Evolutionary conservation across 2,888 invertebrate species (phyloP), one percentile per base, ranked within the genome.

Genomic region (Euphydryas editha): DNA sequence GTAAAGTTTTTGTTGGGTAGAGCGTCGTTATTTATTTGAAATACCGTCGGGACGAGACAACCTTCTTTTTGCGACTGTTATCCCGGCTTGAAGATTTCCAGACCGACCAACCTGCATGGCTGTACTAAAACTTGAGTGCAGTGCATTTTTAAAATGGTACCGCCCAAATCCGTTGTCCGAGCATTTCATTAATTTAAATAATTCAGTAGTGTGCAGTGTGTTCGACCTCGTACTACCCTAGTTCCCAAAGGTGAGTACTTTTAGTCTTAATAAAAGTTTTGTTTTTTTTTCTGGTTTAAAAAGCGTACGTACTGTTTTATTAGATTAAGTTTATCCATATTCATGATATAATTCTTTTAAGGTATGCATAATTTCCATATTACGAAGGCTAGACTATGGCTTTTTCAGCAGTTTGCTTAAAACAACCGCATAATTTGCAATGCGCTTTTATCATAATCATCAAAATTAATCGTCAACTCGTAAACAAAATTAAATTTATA

Each of bases 101-200:
- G 81, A 76, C 78, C 85, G 83, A 88, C 90, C 91, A 90, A 92
- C 91, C 91, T 91, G 90, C 88, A 86, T 81, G 83, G 84, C 80
- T 82, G 90, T 82, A 88, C 82, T 89, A 87, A 91, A 91, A 86
- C 81, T 78, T 75, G 75, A 87, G 89, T 92, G 91, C 88, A 90
- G 91, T 92, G 91, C 90, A 92, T 92, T 91, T 92, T 92, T 90
- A 90, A 92, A 87, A 67, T 85, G 86, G 90, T 82, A 86, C 87
- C 89, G 87, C 89, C 91, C 91, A 76, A 79, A 77, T 66, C 77
- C 72, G 77, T 76, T 79, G 83, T 81, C 81, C 81, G 77, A 81
- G 83, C 84, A 86, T 89, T 91, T 90, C 90, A 90, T 91, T 91
- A 90, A 88, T 88, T 88, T 84, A 88, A 91, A 91, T 91, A 73